Evolutionary conservation across 2,888 invertebrate species (phyloP).

Genomic region (Diploptera punctata): DNA sequence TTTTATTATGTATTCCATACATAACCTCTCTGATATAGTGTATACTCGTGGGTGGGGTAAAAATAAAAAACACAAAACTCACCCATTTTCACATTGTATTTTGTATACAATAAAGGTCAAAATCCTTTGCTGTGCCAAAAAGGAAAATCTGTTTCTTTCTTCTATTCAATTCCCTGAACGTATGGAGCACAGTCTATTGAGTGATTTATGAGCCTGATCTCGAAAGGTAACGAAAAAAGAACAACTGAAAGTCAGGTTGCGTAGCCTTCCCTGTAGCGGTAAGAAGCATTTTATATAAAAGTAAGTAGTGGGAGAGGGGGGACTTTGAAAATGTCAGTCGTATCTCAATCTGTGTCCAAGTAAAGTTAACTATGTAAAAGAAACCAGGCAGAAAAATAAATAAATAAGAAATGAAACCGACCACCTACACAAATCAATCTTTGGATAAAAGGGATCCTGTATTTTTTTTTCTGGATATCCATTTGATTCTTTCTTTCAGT

Average conservation of each 20-base stretch:
- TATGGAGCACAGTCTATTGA: conserved; percentile 33
- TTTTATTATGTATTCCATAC: conserved; percentile 31
- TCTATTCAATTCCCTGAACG: conserved; percentile 37
- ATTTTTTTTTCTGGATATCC: neutral
- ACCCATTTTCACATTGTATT: conserved; percentile 36
- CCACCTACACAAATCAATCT: conserved; percentile 35
- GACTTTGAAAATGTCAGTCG: conserved; percentile 24
- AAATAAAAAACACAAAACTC: conserved; percentile 32
- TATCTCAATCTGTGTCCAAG: conserved; percentile 35
- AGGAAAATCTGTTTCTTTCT: conserved; percentile 36
- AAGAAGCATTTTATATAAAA: conserved; percentile 29
- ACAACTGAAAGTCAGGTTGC: conserved; percentile 28
- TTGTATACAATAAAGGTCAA: conserved; percentile 40
- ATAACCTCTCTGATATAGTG: conserved; percentile 26
- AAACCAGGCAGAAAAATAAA: conserved; percentile 19
- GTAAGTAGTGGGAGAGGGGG: neutral
- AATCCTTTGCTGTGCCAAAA: conserved; percentile 37
- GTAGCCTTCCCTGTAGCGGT: neutral
- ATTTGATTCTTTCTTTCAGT: conserved; percentile 23
- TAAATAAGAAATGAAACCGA: conserved; percentile 19
- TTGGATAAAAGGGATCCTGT: conserved; percentile 4
- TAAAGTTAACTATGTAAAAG: conserved; percentile 24
- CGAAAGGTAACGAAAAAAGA: conserved; percentile 28
- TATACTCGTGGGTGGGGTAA: conserved; percentile 31
- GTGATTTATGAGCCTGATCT: conserved; percentile 36